phyloP scores from a whole-genome alignment of 2,113 vertebrate species.

The Pycnonotus jocosus region DNA sequence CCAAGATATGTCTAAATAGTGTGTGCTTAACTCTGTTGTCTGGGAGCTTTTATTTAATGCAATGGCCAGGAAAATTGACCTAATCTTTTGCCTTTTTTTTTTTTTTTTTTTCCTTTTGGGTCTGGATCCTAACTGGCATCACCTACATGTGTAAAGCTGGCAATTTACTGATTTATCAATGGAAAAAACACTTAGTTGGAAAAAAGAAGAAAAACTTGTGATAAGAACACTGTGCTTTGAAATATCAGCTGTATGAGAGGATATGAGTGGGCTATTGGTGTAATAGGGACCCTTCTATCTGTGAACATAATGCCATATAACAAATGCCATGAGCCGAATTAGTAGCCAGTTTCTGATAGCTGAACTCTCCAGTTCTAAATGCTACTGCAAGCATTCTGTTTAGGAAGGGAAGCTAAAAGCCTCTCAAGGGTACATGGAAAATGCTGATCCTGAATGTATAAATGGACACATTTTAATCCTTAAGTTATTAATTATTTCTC shows the following conservation, averaged over 20 bases:
- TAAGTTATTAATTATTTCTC: constrained; percentile 45
- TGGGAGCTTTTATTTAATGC: constrained; percentile 54
- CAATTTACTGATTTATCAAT: constrained; percentile 50
- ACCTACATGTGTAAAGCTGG: constrained; percentile 29
- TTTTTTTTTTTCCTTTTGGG: background rate
- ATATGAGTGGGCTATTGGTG: background rate
- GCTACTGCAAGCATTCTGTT: constrained; percentile 42
- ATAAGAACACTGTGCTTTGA: constrained; percentile 43
- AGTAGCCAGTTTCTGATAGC: background rate
- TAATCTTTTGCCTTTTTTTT: background rate
- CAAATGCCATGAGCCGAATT: background rate
- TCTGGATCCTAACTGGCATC: constrained; percentile 15
- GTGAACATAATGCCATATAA: background rate
- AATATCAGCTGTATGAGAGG: constrained; percentile 28
- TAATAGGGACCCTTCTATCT: background rate
- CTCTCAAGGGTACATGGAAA: constrained; percentile 26
- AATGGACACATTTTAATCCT: constrained; percentile 32
- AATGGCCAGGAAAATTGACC: constrained; percentile 43
- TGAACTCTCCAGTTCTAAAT: background rate
- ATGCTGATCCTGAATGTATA: constrained; percentile 42
- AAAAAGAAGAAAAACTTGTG: constrained; percentile 14
- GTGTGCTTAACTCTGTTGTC: constrained; percentile 35
- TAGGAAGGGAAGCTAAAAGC: constrained; percentile 32
- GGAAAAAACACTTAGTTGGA: constrained; percentile 34
- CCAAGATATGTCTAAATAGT: constrained; percentile 14